Evolutionary conservation across 2,888 invertebrate genomes (phyloP).

Genomic region (Ormyrus labotus): DNA sequence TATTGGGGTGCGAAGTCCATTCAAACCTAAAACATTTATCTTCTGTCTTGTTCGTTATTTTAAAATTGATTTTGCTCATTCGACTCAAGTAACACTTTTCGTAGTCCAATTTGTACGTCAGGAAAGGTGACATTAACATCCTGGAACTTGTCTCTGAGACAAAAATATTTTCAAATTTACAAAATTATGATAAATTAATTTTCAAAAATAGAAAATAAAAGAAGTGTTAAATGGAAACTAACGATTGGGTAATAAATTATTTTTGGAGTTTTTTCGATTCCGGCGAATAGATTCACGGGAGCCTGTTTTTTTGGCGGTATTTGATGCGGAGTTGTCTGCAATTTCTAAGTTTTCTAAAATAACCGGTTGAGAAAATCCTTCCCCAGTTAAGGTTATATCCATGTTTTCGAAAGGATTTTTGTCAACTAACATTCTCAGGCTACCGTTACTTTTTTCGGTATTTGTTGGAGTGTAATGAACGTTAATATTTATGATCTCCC

Average conservation of each 20-base stretch:
- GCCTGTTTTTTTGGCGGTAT: not conserved
- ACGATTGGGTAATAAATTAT: not conserved
- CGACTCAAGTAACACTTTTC: conserved; percentile 71
- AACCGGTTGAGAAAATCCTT: conserved; percentile 76
- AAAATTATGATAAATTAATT: not conserved
- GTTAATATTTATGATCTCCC: conserved; percentile 3
- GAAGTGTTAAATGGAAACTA: not conserved
- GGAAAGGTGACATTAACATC: not conserved
- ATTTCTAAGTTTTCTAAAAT: conserved; percentile 73
- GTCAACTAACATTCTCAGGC: conserved; percentile 19
- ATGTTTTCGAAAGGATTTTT: conserved; percentile 79
- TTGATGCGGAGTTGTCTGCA: not conserved
- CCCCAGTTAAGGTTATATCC: conserved; percentile 75
- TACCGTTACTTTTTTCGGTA: not conserved
- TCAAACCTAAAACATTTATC: conserved; percentile 74
- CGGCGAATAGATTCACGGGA: conserved; percentile 2
- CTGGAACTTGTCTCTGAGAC: conserved; percentile 14
- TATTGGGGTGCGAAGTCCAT: conserved; percentile 68
- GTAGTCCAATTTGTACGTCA: conserved; percentile 71
- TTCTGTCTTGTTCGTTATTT: conserved; percentile 74
- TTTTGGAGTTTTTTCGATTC: not conserved
- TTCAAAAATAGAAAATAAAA: not conserved
- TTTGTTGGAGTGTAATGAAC: conserved; percentile 18
- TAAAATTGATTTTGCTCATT: conserved; percentile 72
- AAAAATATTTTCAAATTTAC: not conserved